Base-by-base conservation (phyloP, 2,113 vertebrate species). In the Balaeniceps rex region DNA sequence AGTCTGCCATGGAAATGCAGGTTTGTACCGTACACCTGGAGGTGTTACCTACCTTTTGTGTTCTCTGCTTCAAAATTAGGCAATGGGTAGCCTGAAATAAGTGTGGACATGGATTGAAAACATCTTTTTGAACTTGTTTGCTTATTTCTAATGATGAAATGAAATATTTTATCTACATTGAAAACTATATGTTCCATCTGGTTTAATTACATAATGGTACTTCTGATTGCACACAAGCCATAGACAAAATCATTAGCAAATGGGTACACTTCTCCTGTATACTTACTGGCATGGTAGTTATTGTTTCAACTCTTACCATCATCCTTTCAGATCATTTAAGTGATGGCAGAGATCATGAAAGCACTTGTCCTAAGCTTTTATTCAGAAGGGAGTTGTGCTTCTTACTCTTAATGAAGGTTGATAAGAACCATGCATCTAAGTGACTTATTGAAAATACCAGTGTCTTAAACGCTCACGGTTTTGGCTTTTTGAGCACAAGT, bases 401-500 rank as follows among this genome's bases (percentile, higher is more conserved):
- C 66, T 63, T 58, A 9, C 6, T 46, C 60, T 19, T 52, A 18
- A 8, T 18, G 44, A 60, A 49, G 40, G 36, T 34, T 83, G 47
- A 12, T 78, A 60, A 58, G 72, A 90, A 47, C 57, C 21, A 31
- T 3, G 8, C 22, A 7, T 55, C 38, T 34, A 34, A 83, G 58
- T 65, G 81, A 82, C 4, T 1, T 42, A 22, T 92, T 58, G 58
- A 42, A 87, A 91, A 60, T 23, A 74, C 18, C 29, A 19, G 0
- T 63, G 42, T 65, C 60, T 85, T 63, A 60, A 87, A 68, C 0
- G 1, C 63, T 80, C 1, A 0, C 12, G 4, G 2, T 49, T 40
- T n/a, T 55, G 68, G 14, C 68, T 63, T 80, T 63, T 63, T 26
- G 31, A 80, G 63, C 38, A 72, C 11, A 26, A 93, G 66, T n/a